Evolutionary conservation across 2,797 vertebrate genomes (phyloP).

Genomic region (Rallus crepitans): DNA sequence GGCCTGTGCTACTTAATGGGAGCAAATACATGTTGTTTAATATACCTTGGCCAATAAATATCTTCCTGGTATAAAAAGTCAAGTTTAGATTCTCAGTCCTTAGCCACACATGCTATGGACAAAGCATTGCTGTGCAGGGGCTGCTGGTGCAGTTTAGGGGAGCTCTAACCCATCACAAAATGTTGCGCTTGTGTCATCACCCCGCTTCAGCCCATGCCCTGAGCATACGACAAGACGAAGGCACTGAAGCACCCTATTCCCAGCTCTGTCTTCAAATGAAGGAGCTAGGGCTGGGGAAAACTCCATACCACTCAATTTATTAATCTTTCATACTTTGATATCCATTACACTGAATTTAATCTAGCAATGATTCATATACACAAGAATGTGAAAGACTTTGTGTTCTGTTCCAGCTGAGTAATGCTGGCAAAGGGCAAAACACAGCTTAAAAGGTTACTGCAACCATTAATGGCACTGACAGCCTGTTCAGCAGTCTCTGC

Average conservation of each 20-base stretch:
- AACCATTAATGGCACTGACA: neutral
- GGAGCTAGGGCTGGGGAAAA: neutral
- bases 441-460: neutral
- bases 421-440: neutral
- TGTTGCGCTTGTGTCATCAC: neutral
- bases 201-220: rapidly evolving
- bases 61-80: neutral
- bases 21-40: neutral
- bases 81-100: neutral
- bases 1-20: neutral
- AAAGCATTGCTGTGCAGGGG: neutral
- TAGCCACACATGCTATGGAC: neutral
- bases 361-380: neutral
- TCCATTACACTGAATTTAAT: neutral
- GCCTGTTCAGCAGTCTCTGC: neutral
- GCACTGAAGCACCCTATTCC: neutral
- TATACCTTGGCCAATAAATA: neutral
- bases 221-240: rapidly evolving
- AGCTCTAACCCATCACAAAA: neutral
- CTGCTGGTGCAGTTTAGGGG: neutral
- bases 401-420: neutral
- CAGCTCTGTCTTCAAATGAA: neutral
- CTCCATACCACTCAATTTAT: neutral
- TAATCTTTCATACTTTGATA: neutral
- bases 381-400: neutral